Conservation (phyloP, 2,888 invertebrate species). For the Cerastis leucographa region DNA sequence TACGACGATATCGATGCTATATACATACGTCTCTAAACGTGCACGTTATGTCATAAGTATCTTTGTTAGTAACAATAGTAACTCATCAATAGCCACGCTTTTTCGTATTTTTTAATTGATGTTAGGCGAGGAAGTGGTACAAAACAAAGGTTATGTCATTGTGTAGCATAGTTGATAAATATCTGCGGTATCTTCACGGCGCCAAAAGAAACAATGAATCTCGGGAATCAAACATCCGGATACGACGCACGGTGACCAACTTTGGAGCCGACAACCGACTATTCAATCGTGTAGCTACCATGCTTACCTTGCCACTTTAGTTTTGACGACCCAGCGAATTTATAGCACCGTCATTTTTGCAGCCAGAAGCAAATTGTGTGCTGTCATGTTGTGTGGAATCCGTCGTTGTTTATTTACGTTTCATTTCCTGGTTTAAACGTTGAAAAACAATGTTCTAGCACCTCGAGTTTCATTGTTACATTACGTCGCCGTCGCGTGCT, state of each 20-base stretch:
- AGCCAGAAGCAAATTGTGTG: slow-evolving; percentile 20
- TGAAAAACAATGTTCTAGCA: slow-evolving; percentile 21
- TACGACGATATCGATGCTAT: slow-evolving; percentile 6
- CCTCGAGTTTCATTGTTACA: background rate
- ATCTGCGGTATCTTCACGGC: slow-evolving; percentile 70
- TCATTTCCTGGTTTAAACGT: slow-evolving; percentile 44
- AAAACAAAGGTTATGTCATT: slow-evolving; percentile 61
- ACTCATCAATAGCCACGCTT: background rate
- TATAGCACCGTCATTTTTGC: slow-evolving; percentile 19
- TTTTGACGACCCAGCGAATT: slow-evolving; percentile 13
- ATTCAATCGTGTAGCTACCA: slow-evolving; percentile 14
- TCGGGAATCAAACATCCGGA: slow-evolving; percentile 71
- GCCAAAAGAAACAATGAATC: slow-evolving; percentile 73
- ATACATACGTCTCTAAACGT: background rate
- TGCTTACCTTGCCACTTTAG: slow-evolving; percentile 23
- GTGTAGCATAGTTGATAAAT: slow-evolving; percentile 70
- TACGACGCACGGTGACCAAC: slow-evolving; percentile 30
- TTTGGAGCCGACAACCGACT: slow-evolving; percentile 16
- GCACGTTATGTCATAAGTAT: slow-evolving; percentile 11
- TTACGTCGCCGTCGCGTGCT: slow-evolving; percentile 13
- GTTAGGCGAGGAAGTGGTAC: slow-evolving; percentile 25
- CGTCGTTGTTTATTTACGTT: slow-evolving; percentile 31
- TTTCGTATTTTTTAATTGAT: slow-evolving; percentile 31
- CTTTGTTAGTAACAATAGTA: slow-evolving; percentile 9
- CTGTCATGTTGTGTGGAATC: slow-evolving; percentile 18